Conservation (phyloP, 2,113 vertebrate species). For the Zootoca vivipara region DNA sequence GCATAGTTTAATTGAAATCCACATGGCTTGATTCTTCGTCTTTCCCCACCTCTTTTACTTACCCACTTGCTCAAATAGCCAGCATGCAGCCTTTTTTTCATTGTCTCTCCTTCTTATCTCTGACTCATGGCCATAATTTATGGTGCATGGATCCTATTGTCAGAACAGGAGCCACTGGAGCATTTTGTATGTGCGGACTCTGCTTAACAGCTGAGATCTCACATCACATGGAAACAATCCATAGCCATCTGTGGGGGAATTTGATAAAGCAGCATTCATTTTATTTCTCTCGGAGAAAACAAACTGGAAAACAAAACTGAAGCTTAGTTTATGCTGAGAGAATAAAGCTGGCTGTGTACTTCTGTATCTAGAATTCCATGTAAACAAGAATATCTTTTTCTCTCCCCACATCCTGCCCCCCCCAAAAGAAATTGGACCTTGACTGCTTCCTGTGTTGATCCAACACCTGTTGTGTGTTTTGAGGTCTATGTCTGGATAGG, state of each 20-base stretch:
- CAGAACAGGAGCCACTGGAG: not conserved
- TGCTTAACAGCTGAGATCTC: not conserved
- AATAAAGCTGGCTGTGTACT: not conserved
- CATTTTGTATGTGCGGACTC: not conserved
- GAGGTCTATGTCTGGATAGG: not conserved
- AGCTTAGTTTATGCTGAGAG: not conserved
- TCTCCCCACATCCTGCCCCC: too few relatives aligned
- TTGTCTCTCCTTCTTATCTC: not conserved
- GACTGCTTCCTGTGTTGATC: not conserved
- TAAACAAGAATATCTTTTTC: not conserved
- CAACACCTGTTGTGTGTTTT: constrained; percentile 4
- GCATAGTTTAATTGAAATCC: not conserved
- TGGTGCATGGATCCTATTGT: not conserved
- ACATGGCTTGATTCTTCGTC: not conserved
- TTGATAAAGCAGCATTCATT: not conserved
- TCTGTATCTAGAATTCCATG: not conserved
- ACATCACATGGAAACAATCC: not conserved
- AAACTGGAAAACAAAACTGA: not conserved
- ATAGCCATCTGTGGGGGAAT: not conserved
- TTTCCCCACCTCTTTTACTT: not conserved
- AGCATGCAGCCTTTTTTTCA: not conserved
- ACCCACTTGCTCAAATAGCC: too few relatives aligned
- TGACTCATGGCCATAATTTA: not conserved
- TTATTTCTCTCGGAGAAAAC: not conserved
- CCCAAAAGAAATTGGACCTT: not conserved